Evolutionary conservation across 2,888 invertebrate genomes (phyloP), one percentile per base, ranked within the genome.

Genomic region (Andrena trimmerana): DNA sequence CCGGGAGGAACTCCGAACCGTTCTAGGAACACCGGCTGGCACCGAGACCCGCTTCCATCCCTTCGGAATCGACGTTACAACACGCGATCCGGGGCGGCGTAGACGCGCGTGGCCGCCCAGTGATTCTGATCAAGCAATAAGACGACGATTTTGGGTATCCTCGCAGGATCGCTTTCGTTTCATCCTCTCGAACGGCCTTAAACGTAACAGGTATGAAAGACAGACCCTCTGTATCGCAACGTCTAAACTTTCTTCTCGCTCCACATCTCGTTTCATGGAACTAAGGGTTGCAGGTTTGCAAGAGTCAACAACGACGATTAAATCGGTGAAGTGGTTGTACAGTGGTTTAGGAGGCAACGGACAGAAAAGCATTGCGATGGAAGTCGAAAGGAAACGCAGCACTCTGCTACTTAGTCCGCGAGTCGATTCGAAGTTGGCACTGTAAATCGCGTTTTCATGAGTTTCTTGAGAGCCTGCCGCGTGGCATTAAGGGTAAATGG

Each of bases 11-110:
- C 89, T 88, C 87, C 84, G 87, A 90, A 89, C 89, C 89, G 92
- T 92, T 90, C 90, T 88, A 91, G 90, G 91, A 91, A 92, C 89
- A 90, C 90, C 88, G 91, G 90, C 92, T 93, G 91, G 92, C 89
- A 92, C 92, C 89, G 90, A 88, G 87, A 89, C 89, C 89, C 89
- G 88, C 84, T 90, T 90, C 89, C 83, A 86, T 85, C 86, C 88
- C 86, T 81, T 78, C 85, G 84, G 85, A 91, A 90, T 89, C 88
- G 86, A 87, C 87, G 83, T 86, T 83, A 80, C 84, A 82, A 85
- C 90, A 90, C 90, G 90, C 90, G 90, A 90, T 90, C 82, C 80
- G 65, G 63, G 67, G 54, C 69, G 72, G 66, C 60, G 80, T 69
- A 57, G 54, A 68, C 60, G 76, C 84, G 72, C 65, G 68, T 65